Base-by-base conservation (phyloP, 92 coral and sea anemone genomes). In the Heliopora coerulea region DNA sequence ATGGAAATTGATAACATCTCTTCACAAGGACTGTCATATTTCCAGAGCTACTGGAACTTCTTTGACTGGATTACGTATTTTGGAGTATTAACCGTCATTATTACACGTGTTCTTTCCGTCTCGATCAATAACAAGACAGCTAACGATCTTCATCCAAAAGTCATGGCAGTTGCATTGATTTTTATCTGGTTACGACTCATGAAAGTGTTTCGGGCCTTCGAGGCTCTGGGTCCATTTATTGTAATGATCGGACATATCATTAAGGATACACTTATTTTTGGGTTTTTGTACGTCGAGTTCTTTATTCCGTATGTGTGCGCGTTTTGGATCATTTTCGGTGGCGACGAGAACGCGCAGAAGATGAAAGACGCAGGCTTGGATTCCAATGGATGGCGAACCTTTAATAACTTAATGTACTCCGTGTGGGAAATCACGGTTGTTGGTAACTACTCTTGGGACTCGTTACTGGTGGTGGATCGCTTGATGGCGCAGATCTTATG, bases 11-110 rank as follows among this genome's bases (percentile, higher is more conserved):
- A 75, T 26, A 88, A 86, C 10, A 82, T 95, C n/a, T 78, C 83
- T 0, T 89, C 91, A 40, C 87, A 91, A 0, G 99, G 99, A 10
- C 87, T 95, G 24, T 95, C 99, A 20, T 95, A 95, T 68, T 95
- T 95, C 65, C 79, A 91, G 23, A 96, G 91, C 73, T 85, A 91
- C 7, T 95, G 99, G 99, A 95, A 95, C 65, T 95, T 90, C 62
- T 95, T 95, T 68, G 99, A 95, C 65, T 95, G 99, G 99, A 79
- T 95, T 1, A 95, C 99, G 10, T 95, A 95, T 32, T 90, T 88
- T 44, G 91, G 96, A 90, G 87, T 95, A 37, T 56, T 85, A 0
- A 83, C 85, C 1, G 88, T 95, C 24, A 73, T 90, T 2, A 79
- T 95, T 4, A 95, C 99, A 12, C 88, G 99, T 34, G 78, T 79